phyloP scores from a whole-genome alignment of 2,113 vertebrate species.

The Apus apus region DNA sequence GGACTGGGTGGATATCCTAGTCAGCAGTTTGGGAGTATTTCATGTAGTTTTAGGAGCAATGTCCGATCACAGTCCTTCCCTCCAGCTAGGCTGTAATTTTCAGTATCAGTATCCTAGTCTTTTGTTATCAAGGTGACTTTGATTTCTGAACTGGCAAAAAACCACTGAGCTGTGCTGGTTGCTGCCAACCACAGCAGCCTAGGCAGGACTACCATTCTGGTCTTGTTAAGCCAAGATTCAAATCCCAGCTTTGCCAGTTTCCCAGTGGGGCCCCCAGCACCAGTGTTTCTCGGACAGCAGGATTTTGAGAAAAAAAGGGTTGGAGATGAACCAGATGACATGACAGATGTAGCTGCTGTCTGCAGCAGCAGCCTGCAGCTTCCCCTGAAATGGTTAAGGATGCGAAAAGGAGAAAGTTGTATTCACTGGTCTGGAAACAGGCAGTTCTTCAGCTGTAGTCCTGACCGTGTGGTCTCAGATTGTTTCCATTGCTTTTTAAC shows the following conservation, averaged over 20 bases:
- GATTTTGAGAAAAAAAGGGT: fast-evolving
- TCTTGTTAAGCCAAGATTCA: not conserved
- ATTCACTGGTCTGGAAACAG: not conserved
- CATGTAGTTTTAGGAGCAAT: not conserved
- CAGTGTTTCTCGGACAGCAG: not conserved
- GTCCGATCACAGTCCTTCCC: not conserved
- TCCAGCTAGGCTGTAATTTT: not conserved
- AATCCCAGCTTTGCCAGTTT: not conserved
- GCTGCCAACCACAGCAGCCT: not conserved
- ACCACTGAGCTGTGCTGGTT: not conserved
- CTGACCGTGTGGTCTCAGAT: not conserved
- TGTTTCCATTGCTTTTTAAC: not conserved
- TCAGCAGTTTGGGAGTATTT: not conserved
- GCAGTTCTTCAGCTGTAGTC: not conserved
- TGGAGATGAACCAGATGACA: not conserved
- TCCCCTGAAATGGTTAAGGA: not conserved
- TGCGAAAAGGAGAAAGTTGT: not conserved
- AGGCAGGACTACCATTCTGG: fast-evolving
- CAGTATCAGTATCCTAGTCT: not conserved
- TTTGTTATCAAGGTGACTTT: not conserved
- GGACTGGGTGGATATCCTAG: too few species aligned
- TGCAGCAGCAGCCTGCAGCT: not conserved
- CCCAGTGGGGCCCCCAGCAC: not conserved
- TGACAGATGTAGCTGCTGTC: not conserved
- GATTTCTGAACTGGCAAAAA: not conserved